A percentile compares a stretch with the other conserved stretches of the same genome.
phyloP scores from a whole-genome alignment of 2,113 vertebrate genomes.

The Triplophysa siluroides region DNA sequence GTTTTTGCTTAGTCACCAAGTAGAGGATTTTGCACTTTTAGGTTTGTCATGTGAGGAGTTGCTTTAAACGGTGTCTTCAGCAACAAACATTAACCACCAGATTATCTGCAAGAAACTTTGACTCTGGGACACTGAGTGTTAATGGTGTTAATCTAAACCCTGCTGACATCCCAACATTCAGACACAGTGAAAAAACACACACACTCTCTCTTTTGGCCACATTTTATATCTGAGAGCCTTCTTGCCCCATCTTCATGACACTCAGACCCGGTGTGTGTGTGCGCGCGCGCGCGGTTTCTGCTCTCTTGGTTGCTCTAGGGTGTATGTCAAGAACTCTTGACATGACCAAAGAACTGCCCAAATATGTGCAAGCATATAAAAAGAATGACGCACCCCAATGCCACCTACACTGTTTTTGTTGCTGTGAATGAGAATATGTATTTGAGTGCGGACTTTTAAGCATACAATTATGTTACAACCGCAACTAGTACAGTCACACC shows the following conservation, averaged over 20 bases:
- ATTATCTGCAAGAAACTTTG: slow-evolving; percentile 15
- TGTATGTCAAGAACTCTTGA: slow-evolving; percentile 23
- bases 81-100: slow-evolving; percentile 11
- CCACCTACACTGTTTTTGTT: background rate
- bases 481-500: background rate
- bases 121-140: background rate
- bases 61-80: background rate
- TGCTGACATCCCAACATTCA: background rate
- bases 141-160: slow-evolving; percentile 26
- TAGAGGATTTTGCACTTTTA: slow-evolving; percentile 16
- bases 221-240: slow-evolving; percentile 3
- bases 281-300: slow-evolving; percentile 1
- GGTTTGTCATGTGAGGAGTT: slow-evolving; percentile 10
- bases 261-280: slow-evolving; percentile 7
- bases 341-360: background rate
- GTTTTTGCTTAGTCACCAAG: slow-evolving; percentile 23
- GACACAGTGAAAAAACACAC: background rate
- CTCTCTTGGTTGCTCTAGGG: slow-evolving; percentile 41
- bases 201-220: background rate
- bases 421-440: background rate
- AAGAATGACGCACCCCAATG: background rate
- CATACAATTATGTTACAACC: background rate
- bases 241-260: background rate
- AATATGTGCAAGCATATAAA: background rate
- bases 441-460: slow-evolving; percentile 9